Evolutionary conservation across 2,888 invertebrate species (phyloP), one percentile per base, ranked within the genome.

Genomic region (Melanchra persicariae): DNA sequence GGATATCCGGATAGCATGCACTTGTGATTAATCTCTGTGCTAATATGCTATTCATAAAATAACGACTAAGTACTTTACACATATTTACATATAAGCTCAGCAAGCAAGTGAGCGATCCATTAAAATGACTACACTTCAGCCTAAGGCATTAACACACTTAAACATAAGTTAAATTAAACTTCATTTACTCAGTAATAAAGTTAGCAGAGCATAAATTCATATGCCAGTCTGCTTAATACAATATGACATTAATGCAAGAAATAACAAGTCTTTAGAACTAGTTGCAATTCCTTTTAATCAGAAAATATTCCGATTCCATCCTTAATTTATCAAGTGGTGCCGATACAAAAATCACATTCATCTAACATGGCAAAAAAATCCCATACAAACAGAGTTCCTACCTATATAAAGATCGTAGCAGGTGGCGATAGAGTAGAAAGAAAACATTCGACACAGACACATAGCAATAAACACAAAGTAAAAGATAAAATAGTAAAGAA

Each of bases 151-250:
- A 60, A 19, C 22, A 71, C 19, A 37, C 17, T 30, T 67, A 24
- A 70, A 7, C 15, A 61, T 40, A 61, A 30, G n/a, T 57, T 67
- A 61, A 67, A 74, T 74, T 74, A 74, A 74, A 74, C 68, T 52
- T 61, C 74, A 74, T 71, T 71, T 37, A 61, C 15, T 7, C 54
- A 47, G 52, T 71, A 62, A 67, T 61, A n/a, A 47, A 51, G 37
- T 40, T 37, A 47, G 30, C 51, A 47, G 30, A 74, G 19, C 37
- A 47, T 9, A 34, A 30, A 74, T 57, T 74, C 57, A 74, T 58
- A 58, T 52, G 68, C 62, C 57, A 55, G 55, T 57, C 43, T n/a
- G 7, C 15, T n/a, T 60, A 60, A 60, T 37, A n/a, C n/a, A 26
- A 52, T 40, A 64, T n/a, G 51, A 51, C 22, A 45, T 47, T 51